Evolutionary conservation across 1,140 invertebrate species (phyloP), one percentile per base, ranked within the genome.

Genomic region (Cydia splendana): DNA sequence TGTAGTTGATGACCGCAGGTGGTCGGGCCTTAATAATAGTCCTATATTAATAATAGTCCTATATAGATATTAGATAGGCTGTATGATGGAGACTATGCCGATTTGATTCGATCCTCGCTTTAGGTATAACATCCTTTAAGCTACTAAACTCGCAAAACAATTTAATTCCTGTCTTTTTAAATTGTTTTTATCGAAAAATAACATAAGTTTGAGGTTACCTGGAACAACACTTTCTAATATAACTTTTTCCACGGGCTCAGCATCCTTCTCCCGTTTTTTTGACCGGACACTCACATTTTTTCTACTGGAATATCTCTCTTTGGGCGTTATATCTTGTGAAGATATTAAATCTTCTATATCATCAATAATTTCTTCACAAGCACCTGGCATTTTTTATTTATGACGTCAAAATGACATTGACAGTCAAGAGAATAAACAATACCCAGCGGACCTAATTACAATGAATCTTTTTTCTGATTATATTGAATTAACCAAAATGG

Each of bases 261-360:
- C 51, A 83, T 88, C 81, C 83, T 84, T 89, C 45, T 87, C 81
- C 53, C 86, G 86, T 84, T 95, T 95, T 78, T 94, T 96, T 1
- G 94, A 94, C 57, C 95, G 93, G 12, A 96, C 90, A 76, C 94
- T 95, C 2, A 97, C 95, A 87, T 91, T 94, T 87, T 96, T 97
- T 77, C 95, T 95, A 78, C 94, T 95, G 75, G 94, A 95, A 84
- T 96, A 96, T 81, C 96, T 92, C 81, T 96, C 95, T 84, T 96
- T 96, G 0, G 96, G 96, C 45, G 95, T 96, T 51, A 97, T 95
- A 85, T 97, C 96, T 85, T 97, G 95, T 0, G 96, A 95, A 24
- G 95, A 95, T 91, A 97, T 96, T 75, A 97, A 92, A 94, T 97
- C 97, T 91, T 97, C 96, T 76, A 97, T 97, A 93, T 97, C 97